Percentiles rank a stretch among this genome's conserved stretches.
Conservation (phyloP, 2,797 vertebrate species). For the Sebastes elongatus region DNA sequence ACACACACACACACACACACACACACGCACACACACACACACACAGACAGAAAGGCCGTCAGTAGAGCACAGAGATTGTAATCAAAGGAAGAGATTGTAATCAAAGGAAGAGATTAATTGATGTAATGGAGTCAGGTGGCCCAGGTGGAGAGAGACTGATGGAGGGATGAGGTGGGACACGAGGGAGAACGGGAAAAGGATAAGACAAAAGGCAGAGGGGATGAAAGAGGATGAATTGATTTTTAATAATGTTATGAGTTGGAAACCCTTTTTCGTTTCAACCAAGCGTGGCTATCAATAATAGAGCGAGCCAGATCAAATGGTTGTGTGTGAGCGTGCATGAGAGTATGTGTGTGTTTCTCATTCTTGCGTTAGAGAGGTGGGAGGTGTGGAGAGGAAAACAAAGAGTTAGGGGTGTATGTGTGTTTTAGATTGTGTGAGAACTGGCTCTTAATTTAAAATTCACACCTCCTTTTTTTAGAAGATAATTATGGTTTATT, state of each 20-base stretch:
- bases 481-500: not conserved
- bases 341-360: not conserved
- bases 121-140: constrained; percentile 44
- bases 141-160: constrained; percentile 29
- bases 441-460: not conserved
- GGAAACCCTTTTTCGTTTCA: constrained; percentile 55
- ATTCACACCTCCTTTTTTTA: not conserved
- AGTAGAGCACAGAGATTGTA: constrained; percentile 18
- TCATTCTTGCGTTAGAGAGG: not conserved
- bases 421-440: not conserved
- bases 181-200: constrained; percentile 11
- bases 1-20: not conserved
- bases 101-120: constrained; percentile 57
- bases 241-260: constrained; percentile 59
- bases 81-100: constrained; percentile 45
- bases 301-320: constrained; percentile 31
- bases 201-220: constrained; percentile 23
- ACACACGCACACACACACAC: not conserved
- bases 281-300: constrained; percentile 44
- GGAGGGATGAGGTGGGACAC: constrained; percentile 25
- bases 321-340: not conserved
- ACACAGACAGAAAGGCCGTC: constrained; percentile 17
- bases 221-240: constrained; percentile 46
- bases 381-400: not conserved
- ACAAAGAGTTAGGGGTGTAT: not conserved